Evolutionary conservation across 2,888 invertebrate species (phyloP), one percentile per base, ranked within the genome.

Genomic region (Melipona beecheii): DNA sequence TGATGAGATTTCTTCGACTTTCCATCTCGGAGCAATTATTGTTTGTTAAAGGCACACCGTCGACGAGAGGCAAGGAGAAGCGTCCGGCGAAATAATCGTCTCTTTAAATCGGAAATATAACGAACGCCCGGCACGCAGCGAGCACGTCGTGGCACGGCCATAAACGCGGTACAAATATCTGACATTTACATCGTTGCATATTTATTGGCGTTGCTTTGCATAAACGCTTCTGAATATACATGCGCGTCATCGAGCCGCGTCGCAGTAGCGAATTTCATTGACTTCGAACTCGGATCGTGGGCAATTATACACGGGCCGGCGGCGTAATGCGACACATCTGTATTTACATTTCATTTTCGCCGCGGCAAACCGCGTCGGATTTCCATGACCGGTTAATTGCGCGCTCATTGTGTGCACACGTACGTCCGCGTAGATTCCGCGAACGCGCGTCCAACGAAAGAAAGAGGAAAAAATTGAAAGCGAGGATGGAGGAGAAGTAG

Each of bases 171-270:
- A 89, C 84, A 82, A 85, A 89, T 89, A 86, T 87, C 86, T 86
- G 85, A 89, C 86, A 87, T 89, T 89, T 89, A 87, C 85, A 87
- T 84, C 84, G 81, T 84, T 86, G 89, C 89, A 89, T 89, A 87
- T 89, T 89, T 89, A 89, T 89, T 77, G 84, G 50, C 66, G 81
- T 81, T 77, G 58, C 74, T 89, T 87, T 85, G 86, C 89, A 89
- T 89, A 89, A 89, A 84, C 83, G 80, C 66, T 80, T 58, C 80
- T 86, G 86, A 89, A 83, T 89, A 86, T 87, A 82, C 84, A 83
- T 84, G 81, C 82, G 81, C 80, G 68, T 86, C 84, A 81, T 86
- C 79, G 65, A 21, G 74, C 36, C 27, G 66, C 21, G 43, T 68
- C 24, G 58, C 70, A 78, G 80, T 75, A 70, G 75, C 73, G 83